phyloP scores from a whole-genome alignment of 2,888 invertebrate species.

The Morpho helenor region DNA sequence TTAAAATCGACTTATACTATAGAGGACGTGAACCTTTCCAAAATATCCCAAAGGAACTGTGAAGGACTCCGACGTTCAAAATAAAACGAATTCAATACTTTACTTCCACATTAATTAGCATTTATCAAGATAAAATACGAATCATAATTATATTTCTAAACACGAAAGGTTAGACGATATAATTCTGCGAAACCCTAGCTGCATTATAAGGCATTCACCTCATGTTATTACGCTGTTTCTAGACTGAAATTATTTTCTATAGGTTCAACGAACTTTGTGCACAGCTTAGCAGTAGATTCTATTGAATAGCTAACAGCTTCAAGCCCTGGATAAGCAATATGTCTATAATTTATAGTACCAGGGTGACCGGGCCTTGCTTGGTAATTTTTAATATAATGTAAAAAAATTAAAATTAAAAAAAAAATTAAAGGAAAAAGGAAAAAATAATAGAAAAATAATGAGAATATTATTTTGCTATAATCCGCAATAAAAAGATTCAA shows the following conservation, averaged over 20 bases:
- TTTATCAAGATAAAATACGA: slow-evolving; percentile 18
- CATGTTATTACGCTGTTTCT: slow-evolving; percentile 8
- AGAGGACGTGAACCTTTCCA: too few relatives aligned
- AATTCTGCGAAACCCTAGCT: slow-evolving; percentile 7
- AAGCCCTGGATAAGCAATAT: too few relatives aligned
- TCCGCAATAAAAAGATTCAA: too few relatives aligned
- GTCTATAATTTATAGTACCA: too few relatives aligned
- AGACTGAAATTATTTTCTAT: slow-evolving; percentile 11
- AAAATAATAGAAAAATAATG: too few relatives aligned
- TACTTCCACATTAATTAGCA: slow-evolving; percentile 5
- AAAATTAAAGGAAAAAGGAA: too few relatives aligned
- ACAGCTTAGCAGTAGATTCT: background rate
- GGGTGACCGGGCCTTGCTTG: too few relatives aligned
- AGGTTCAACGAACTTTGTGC: slow-evolving; percentile 3
- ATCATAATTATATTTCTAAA: slow-evolving; percentile 11
- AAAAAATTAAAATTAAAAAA: too few relatives aligned
- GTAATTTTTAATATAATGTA: too few relatives aligned
- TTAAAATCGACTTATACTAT: background rate
- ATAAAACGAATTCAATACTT: background rate
- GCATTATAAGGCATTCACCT: slow-evolving; percentile 11
- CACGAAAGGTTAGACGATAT: slow-evolving; percentile 19
- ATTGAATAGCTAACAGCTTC: too few relatives aligned
- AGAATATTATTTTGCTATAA: too few relatives aligned
- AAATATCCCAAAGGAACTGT: background rate
- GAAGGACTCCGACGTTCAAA: slow-evolving; percentile 3